phyloP scores from a whole-genome alignment of 2,113 vertebrate genomes.

The Gavia stellata region DNA sequence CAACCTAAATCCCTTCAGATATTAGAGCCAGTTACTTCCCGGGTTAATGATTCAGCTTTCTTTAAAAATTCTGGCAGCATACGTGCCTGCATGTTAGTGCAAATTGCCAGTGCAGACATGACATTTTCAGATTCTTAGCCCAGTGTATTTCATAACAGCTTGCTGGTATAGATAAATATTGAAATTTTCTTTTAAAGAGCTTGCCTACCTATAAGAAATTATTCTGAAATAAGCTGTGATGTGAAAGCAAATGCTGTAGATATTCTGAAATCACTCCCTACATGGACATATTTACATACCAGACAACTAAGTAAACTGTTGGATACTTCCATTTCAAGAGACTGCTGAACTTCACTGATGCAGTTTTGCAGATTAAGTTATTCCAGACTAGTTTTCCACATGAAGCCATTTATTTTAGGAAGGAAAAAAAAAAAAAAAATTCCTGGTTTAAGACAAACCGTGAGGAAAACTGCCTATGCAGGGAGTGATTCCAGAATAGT shows the following conservation, averaged over 20 bases:
- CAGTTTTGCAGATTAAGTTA: background rate
- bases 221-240: background rate
- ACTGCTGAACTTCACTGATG: background rate
- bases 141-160: background rate
- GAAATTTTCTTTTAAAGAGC: background rate
- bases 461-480: background rate
- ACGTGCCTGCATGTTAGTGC: background rate
- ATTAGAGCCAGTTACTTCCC: background rate
- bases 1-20: background rate
- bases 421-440: background rate
- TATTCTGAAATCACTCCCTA: background rate
- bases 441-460: background rate
- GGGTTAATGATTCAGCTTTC: conserved; percentile 10
- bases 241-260: background rate
- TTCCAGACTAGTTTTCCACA: background rate
- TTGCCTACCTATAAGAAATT: background rate
- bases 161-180: background rate
- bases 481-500: background rate
- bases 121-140: background rate
- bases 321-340: background rate
- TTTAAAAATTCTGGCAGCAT: background rate
- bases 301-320: background rate
- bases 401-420: background rate
- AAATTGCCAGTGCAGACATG: background rate
- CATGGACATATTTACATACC: background rate